phyloP scores from a whole-genome alignment of 2,797 vertebrate genomes.

The Tauraco hartlaubi region DNA sequence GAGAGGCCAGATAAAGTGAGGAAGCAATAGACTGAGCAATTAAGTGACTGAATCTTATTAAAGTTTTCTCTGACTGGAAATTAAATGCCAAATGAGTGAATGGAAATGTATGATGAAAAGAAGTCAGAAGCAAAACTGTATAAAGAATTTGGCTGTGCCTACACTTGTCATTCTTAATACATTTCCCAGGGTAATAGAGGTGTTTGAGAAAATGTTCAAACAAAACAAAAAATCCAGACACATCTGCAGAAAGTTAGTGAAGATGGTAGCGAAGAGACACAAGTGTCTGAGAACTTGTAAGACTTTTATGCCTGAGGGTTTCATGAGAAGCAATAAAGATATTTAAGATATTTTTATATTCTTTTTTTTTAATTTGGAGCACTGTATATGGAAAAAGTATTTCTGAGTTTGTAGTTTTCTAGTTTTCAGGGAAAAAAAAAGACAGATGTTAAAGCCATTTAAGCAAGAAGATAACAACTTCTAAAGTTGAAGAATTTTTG shows the following conservation, averaged over 20 bases:
- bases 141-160: not conserved
- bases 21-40: not conserved
- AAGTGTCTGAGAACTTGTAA: not conserved
- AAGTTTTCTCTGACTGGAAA: not conserved
- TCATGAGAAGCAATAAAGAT: not conserved
- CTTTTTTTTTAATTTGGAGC: not conserved
- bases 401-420: not conserved
- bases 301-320: not conserved
- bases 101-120: not conserved
- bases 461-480: not conserved
- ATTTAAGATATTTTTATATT: too few relatives aligned
- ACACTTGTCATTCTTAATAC: not conserved
- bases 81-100: not conserved
- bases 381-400: not conserved
- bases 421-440: fast-evolving
- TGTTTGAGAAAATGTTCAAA: not conserved
- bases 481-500: not conserved
- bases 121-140: not conserved
- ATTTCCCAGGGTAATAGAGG: not conserved
- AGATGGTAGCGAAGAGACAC: not conserved
- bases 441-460: not conserved
- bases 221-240: not conserved
- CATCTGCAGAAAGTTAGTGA: not conserved
- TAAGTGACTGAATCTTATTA: not conserved
- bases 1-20: not conserved